phyloP scores from a whole-genome alignment of 2,888 invertebrate species.

The Drosophila emarginata region DNA sequence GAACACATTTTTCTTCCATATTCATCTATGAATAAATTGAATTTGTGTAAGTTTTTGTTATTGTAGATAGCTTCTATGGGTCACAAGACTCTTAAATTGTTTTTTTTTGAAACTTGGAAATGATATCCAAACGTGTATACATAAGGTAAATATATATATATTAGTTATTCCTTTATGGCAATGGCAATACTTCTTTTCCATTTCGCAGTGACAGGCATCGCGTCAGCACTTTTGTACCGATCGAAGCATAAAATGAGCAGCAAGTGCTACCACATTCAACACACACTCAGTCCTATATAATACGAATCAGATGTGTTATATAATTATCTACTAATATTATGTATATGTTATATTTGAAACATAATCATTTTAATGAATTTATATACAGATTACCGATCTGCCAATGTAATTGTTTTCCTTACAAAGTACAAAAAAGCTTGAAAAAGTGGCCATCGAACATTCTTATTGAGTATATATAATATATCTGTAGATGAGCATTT shows the following conservation, averaged over 20 bases:
- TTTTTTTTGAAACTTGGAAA: no score
- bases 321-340: no score
- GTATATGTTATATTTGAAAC: no score
- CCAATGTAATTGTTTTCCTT: no score
- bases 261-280: conserved; percentile 70
- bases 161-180: background rate
- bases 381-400: conserved; percentile 25
- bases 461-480: background rate
- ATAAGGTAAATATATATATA: no score
- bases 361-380: background rate
- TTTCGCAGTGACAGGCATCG: conserved; percentile 46
- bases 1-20: no score
- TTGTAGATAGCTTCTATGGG: background rate
- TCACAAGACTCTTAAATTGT: no score
- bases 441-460: no score
- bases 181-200: conserved; percentile 23
- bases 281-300: background rate
- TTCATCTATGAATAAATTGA: no score
- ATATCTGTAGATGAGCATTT: conserved; percentile 22
- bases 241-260: conserved; percentile 79
- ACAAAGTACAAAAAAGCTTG: no score
- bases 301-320: no score
- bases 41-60: background rate
- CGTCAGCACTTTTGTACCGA: conserved; percentile 67
- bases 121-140: no score